Percentiles rank a stretch among this genome's conserved stretches.
These are phyloP conservation scores for Nasua narica DNA, from an alignment of 2,797 vertebrate species.

Conservation along the genomic window DNA sequence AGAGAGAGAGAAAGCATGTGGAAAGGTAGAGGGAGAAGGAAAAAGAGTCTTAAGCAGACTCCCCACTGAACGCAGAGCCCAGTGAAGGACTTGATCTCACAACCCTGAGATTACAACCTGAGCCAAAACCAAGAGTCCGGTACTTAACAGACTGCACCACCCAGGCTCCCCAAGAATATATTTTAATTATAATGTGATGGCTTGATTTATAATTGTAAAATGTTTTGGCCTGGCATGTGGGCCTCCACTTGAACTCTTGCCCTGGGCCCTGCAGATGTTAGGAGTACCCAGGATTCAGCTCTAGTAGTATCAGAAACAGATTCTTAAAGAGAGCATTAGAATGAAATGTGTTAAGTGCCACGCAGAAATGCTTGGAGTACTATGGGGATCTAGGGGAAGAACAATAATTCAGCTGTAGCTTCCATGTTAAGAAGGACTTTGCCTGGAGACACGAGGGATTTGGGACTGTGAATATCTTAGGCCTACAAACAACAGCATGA, in stretches of 20 bases:
- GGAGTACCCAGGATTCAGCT: background rate
- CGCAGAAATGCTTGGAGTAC: background rate
- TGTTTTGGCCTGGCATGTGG: background rate
- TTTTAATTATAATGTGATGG: background rate
- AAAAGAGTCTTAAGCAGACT: background rate
- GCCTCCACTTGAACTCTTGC: background rate
- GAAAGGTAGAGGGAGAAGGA: background rate
- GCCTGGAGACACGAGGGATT: background rate
- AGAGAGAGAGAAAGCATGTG: background rate
- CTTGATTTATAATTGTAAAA: conserved; percentile 17
- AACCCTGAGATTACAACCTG: background rate
- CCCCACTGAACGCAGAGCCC: background rate
- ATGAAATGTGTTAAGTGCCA: background rate
- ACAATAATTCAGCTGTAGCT: background rate
- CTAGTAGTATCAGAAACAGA: background rate
- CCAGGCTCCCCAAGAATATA: background rate
- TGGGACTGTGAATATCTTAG: background rate
- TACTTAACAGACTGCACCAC: background rate
- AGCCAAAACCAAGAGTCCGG: background rate
- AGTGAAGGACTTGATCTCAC: background rate
- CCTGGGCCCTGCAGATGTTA: background rate
- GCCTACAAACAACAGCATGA: accelerated
- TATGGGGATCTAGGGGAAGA: too few relatives aligned
- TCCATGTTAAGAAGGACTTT: background rate
- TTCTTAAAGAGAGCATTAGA: background rate